A percentile compares a stretch with the other conserved stretches of the same genome.
Conservation (phyloP, 2,888 invertebrate species). For the Danaus chrysippus region DNA sequence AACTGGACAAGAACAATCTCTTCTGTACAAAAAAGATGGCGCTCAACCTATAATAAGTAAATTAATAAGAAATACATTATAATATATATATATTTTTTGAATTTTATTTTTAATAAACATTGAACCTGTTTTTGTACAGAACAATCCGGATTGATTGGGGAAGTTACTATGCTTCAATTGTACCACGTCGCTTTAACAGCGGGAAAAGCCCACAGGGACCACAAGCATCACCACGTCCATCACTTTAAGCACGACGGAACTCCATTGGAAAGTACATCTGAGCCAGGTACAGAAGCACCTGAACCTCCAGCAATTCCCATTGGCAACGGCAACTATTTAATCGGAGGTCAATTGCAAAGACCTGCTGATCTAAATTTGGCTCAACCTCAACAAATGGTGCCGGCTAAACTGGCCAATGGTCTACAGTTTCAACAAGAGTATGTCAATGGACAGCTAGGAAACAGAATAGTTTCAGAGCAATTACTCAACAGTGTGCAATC, state of each 20-base stretch:
- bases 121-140: slow-evolving; percentile 52
- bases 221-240: slow-evolving; percentile 92
- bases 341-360: slow-evolving; percentile 82
- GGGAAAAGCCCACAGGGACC: slow-evolving; percentile 91
- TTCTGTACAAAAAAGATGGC: slow-evolving; percentile 53
- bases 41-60: slow-evolving; percentile 54
- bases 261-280: slow-evolving; percentile 79
- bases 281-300: slow-evolving; percentile 77
- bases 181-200: slow-evolving; percentile 90
- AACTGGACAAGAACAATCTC: slow-evolving; percentile 85
- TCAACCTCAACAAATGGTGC: slow-evolving; percentile 67
- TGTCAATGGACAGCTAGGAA: slow-evolving; percentile 82
- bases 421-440: slow-evolving; percentile 78
- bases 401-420: slow-evolving; percentile 68
- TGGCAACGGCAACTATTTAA: slow-evolving; percentile 78
- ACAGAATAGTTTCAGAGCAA: slow-evolving; percentile 78
- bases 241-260: slow-evolving; percentile 87
- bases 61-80: slow-evolving; percentile 23
- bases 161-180: slow-evolving; percentile 88
- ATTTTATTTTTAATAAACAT: not conserved
- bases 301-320: slow-evolving; percentile 63
- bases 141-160: slow-evolving; percentile 83
- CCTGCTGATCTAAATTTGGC: slow-evolving; percentile 76
- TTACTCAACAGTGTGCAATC: slow-evolving; percentile 62
- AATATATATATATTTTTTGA: not conserved